phyloP scores from a whole-genome alignment of 2,113 vertebrate species.

The Calyptomena viridis region DNA sequence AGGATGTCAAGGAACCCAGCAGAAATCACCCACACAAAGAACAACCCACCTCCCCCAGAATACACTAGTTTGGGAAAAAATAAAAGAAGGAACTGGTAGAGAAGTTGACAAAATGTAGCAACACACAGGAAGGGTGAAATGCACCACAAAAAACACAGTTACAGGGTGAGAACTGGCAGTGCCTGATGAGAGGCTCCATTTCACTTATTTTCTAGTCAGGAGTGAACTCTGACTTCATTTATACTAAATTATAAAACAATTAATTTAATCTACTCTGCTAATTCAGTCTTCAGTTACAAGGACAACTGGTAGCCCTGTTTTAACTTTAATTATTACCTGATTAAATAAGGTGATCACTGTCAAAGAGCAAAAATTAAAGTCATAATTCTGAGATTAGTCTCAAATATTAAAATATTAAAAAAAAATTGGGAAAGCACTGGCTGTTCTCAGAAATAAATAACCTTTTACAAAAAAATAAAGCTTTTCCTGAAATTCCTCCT shows the following conservation, averaged over 20 bases:
- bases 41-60: neutral
- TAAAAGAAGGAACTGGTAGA: neutral
- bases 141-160: neutral
- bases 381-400: neutral
- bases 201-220: neutral
- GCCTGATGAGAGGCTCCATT: neutral
- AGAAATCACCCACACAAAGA: neutral
- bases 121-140: neutral
- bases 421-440: neutral
- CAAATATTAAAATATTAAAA: neutral
- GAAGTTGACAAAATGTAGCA: neutral
- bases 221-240: neutral
- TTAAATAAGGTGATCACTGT: neutral
- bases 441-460: neutral
- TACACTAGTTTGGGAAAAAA: neutral
- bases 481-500: neutral
- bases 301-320: neutral
- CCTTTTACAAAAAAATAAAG: neutral
- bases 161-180: neutral
- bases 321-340: neutral
- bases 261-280: neutral
- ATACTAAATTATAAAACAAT: neutral
- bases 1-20: neutral
- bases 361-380: neutral
- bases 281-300: neutral